Conservation (phyloP, 2,888 invertebrate genomes). For the Meta bourneti region DNA sequence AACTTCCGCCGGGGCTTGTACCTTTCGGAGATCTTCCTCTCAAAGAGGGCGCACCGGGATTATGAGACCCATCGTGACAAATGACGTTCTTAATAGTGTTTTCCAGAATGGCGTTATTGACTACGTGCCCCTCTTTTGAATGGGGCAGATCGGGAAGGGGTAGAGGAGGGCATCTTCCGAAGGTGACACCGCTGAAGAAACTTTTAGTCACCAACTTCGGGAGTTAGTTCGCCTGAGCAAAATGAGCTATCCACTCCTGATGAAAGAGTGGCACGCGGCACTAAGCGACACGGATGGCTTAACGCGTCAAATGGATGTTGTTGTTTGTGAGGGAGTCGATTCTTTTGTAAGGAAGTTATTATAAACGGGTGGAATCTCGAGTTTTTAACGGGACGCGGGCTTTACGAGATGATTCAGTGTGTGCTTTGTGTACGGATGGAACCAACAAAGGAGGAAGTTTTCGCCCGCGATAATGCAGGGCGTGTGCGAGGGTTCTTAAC, state of each 20-base stretch:
- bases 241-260: conserved; percentile 43
- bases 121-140: conserved; percentile 54
- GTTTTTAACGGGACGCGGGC: conserved; percentile 58
- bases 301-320: conserved; percentile 34
- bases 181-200: neutral
- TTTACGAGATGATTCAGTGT: conserved; percentile 52
- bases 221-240: conserved; percentile 22
- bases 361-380: conserved; percentile 15
- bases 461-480: conserved; percentile 7
- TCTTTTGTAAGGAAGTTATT: conserved; percentile 55
- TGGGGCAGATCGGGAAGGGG: neutral
- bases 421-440: conserved; percentile 6
- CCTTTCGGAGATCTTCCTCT: conserved; percentile 5
- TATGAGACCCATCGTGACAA: conserved; percentile 69
- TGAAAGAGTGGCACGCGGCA: neutral
- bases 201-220: too few relatives aligned
- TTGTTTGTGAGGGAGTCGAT: neutral
- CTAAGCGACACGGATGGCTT: conserved; percentile 41
- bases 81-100: conserved; percentile 69
- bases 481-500: conserved; percentile 14
- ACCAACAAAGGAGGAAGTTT: conserved; percentile 2
- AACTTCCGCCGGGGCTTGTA: conserved; percentile 24
- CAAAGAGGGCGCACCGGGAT: conserved; percentile 33
- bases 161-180: neutral
- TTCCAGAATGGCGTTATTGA: conserved; percentile 59